Conservation (phyloP, 2,888 invertebrate species). For the Tenthredo livida region DNA sequence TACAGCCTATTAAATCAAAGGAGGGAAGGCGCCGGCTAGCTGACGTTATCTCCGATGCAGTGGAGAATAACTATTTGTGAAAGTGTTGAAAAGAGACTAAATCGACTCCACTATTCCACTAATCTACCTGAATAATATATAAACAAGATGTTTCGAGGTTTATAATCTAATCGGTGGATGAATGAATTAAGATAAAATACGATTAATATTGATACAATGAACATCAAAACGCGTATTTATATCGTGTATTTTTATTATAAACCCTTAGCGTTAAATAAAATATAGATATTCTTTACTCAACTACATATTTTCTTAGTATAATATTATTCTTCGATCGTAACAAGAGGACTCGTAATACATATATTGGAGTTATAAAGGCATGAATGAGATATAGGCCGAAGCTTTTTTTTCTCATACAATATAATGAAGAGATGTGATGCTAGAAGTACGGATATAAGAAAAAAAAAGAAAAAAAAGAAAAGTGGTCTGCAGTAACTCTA, state of each 20-base stretch:
- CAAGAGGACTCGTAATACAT: not conserved
- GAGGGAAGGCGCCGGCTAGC: constrained; percentile 83
- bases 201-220: not conserved
- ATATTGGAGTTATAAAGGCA: not conserved
- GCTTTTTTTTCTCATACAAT: not conserved
- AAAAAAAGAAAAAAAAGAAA: not conserved
- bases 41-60: constrained; percentile 83
- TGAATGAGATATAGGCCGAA: not conserved
- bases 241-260: constrained; percentile 62
- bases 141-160: not conserved
- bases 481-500: not conserved
- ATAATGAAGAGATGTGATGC: not conserved
- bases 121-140: not conserved
- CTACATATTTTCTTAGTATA: constrained; percentile 13
- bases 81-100: not conserved
- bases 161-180: not conserved
- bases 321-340: not conserved
- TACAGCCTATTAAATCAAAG: constrained; percentile 82
- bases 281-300: constrained; percentile 71
- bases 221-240: not conserved
- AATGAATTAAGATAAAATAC: not conserved
- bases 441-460: not conserved
- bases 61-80: constrained; percentile 82
- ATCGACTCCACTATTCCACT: not conserved
- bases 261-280: constrained; percentile 69